Percentiles rank a stretch among this genome's conserved stretches.
phyloP scores from a whole-genome alignment of 1,140 invertebrate genomes.

The Papilio polyxenes region DNA sequence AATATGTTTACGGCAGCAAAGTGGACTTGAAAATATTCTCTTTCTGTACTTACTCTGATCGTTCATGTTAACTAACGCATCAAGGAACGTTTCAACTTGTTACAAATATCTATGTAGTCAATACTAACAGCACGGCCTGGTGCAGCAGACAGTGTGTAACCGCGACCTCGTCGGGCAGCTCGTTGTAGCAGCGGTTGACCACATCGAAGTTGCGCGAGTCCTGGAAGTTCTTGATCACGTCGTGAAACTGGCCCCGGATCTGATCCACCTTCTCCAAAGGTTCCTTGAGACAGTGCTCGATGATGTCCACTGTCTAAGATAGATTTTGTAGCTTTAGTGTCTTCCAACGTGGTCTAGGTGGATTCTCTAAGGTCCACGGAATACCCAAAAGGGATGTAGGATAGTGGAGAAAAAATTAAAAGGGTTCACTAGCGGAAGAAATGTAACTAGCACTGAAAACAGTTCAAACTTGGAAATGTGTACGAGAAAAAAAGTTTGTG shows the following conservation, averaged over 20 bases:
- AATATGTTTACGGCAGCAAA: no score
- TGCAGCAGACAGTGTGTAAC: constrained; percentile 69
- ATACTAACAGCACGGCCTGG: constrained; percentile 69
- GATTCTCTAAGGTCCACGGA: not conserved
- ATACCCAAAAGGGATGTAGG: no score
- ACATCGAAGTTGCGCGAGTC: constrained; percentile 67
- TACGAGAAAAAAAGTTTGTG: no score
- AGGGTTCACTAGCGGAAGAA: no score
- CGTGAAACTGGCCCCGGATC: constrained; percentile 62
- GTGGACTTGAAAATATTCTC: no score
- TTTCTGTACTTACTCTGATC: no score
- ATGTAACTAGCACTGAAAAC: no score
- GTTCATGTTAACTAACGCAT: no score
- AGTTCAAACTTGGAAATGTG: no score
- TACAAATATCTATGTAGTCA: no score
- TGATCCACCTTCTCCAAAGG: constrained; percentile 63
- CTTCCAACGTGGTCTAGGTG: not conserved
- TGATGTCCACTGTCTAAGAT: constrained; percentile 65
- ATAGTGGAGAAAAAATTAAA: no score
- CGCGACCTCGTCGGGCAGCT: constrained; percentile 70
- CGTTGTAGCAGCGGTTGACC: constrained; percentile 61
- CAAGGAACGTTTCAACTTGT: no score
- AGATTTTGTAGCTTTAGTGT: not conserved
- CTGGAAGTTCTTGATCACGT: constrained; percentile 68
- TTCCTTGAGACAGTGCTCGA: constrained; percentile 67